These are phyloP conservation scores for Tangara arthus DNA, from an alignment of 2,797 vertebrate species.

Conservation along the genomic window DNA sequence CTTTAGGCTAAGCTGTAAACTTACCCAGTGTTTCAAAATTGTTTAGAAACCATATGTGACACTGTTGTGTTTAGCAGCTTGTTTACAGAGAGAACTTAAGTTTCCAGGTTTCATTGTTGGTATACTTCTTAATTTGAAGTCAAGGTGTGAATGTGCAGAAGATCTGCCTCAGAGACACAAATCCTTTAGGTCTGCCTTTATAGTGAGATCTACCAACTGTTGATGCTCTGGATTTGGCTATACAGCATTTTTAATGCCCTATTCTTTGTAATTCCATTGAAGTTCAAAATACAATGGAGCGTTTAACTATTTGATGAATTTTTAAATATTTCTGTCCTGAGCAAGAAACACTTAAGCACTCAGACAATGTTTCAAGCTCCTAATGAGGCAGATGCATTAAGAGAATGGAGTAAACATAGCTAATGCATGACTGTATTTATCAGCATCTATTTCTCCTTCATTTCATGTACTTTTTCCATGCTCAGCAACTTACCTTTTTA, in stretches of 20 bases:
- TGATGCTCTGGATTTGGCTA: not conserved
- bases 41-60: not conserved
- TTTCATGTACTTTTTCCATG: not conserved
- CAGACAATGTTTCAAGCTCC: not conserved
- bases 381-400: not conserved
- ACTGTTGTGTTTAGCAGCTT: not conserved
- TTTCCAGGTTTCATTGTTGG: not conserved
- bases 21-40: not conserved
- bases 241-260: not conserved
- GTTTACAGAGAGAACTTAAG: not conserved
- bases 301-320: not conserved
- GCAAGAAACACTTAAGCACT: not conserved
- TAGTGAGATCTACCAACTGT: not conserved
- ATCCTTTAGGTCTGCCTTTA: not conserved
- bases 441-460: not conserved
- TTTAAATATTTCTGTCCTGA: not conserved
- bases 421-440: not conserved
- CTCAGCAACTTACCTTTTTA: not conserved
- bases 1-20: not conserved
- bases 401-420: not conserved
- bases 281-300: not conserved
- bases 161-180: not conserved
- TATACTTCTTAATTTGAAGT: not conserved
- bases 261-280: not conserved
- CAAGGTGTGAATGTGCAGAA: not conserved